Percentiles rank a stretch among this genome's conserved stretches.
Evolutionary conservation across 1,140 invertebrate species (phyloP).

Genomic region (Brachionus calyciflorus): DNA sequence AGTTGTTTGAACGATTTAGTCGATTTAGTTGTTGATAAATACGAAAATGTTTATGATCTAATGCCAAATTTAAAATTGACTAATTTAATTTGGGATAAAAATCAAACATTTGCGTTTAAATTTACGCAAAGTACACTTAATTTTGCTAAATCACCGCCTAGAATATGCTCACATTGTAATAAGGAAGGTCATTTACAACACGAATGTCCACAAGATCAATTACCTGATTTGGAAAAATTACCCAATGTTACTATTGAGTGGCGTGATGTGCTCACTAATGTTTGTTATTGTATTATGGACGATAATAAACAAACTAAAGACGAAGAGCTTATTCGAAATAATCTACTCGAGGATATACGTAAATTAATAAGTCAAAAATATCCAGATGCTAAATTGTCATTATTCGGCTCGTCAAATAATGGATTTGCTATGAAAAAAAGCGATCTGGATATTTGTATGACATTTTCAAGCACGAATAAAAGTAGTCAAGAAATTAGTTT

Average conservation of each 20-base stretch:
- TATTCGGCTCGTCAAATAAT: constrained; percentile 68
- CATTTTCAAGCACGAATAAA: constrained; percentile 58
- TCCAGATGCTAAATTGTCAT: constrained; percentile 62
- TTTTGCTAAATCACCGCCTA: constrained; percentile 56
- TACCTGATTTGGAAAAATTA: constrained; percentile 27
- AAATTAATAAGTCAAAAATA: constrained; percentile 32
- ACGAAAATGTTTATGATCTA: background rate
- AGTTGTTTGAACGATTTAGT: constrained; percentile 13
- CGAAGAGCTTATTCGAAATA: background rate
- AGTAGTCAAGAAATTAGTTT: background rate
- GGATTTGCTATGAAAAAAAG: constrained; percentile 67
- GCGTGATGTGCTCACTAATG: constrained; percentile 17
- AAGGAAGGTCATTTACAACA: constrained; percentile 63
- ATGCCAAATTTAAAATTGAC: background rate
- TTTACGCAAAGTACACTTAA: background rate
- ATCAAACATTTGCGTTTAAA: constrained; percentile 20
- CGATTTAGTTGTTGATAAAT: background rate
- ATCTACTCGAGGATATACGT: background rate
- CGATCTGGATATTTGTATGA: constrained; percentile 68
- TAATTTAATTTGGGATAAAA: background rate
- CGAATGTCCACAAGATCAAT: constrained; percentile 56
- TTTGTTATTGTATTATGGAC: constrained; percentile 31
- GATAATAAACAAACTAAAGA: constrained; percentile 41
- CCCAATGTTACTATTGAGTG: constrained; percentile 17
- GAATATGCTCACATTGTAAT: constrained; percentile 63